Percentiles rank a stretch among this genome's conserved stretches.
These are phyloP conservation scores for Pristis pectinata DNA, from an alignment of 2,797 vertebrate genomes.

Conservation along the genomic window DNA sequence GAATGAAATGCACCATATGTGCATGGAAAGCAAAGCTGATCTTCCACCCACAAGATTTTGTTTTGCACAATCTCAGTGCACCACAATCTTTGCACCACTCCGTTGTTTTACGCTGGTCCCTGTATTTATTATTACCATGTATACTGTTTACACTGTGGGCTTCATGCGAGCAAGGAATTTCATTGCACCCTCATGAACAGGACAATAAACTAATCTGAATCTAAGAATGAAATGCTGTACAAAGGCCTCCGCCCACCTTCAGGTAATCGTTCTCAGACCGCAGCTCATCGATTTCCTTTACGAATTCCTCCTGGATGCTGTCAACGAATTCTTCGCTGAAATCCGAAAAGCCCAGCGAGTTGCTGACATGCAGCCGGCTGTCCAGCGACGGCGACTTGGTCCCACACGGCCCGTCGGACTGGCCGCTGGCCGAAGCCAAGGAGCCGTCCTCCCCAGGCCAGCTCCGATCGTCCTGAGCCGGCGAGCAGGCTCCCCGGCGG, in stretches of 20 bases:
- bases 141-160: no score
- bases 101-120: no score
- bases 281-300: conserved; percentile 87
- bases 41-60: background rate
- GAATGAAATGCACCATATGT: background rate
- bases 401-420: conserved; percentile 70
- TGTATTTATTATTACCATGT: no score
- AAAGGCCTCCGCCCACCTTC: conserved; percentile 66
- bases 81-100: no score
- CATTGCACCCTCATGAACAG: no score
- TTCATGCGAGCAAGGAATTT: no score
- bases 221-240: no score
- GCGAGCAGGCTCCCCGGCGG: conserved; percentile 47
- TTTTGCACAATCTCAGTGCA: no score
- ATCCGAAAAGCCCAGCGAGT: conserved; percentile 91
- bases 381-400: conserved; percentile 54
- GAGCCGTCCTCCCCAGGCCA: conserved; percentile 49
- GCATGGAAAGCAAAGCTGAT: background rate
- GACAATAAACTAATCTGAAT: no score
- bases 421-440: conserved; percentile 56
- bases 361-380: conserved; percentile 82
- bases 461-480: conserved; percentile 53
- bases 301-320: conserved; percentile 75
- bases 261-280: conserved; percentile 95
- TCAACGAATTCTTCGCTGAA: conserved; percentile 91